Percentiles rank a stretch among this genome's conserved stretches.
Evolutionary conservation across 2,113 vertebrate genomes (phyloP).

Genomic region (Thamnaconus septentrionalis): DNA sequence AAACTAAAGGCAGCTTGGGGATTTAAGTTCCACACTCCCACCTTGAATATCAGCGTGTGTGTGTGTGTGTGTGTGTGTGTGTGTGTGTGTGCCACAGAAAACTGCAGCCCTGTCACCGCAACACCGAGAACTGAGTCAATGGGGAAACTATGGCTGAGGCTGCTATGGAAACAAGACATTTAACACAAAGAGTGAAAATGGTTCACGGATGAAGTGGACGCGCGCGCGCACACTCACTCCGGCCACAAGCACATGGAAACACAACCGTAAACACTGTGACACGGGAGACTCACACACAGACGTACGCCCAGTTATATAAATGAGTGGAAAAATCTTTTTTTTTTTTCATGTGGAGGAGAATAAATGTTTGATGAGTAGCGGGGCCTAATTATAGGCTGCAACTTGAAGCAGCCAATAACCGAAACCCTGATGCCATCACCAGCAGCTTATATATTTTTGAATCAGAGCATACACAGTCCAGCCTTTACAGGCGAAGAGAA

Average conservation of each 20-base stretch:
- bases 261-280: not conserved
- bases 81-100: constrained; percentile 2
- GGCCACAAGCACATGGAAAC: constrained; percentile 31
- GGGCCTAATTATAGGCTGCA: constrained; percentile 62
- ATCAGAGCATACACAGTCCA: too few relatives aligned
- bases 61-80: not conserved
- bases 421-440: constrained; percentile 13
- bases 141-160: constrained; percentile 28
- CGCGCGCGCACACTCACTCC: not conserved
- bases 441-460: not conserved
- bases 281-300: not conserved
- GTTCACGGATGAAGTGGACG: not conserved
- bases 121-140: constrained; percentile 16
- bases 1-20: constrained; percentile 21
- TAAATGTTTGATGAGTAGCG: constrained; percentile 71
- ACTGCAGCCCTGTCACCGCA: constrained; percentile 15
- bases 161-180: constrained; percentile 42
- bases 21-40: constrained; percentile 27
- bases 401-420: constrained; percentile 24
- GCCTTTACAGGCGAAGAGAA: too few relatives aligned
- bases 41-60: constrained; percentile 34
- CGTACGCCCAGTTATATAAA: constrained; percentile 41
- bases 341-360: constrained; percentile 25
- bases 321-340: constrained; percentile 14
- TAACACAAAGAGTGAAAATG: constrained; percentile 14